Conservation (phyloP, 2,888 invertebrate genomes). For the Micoletzkya japonica region DNA sequence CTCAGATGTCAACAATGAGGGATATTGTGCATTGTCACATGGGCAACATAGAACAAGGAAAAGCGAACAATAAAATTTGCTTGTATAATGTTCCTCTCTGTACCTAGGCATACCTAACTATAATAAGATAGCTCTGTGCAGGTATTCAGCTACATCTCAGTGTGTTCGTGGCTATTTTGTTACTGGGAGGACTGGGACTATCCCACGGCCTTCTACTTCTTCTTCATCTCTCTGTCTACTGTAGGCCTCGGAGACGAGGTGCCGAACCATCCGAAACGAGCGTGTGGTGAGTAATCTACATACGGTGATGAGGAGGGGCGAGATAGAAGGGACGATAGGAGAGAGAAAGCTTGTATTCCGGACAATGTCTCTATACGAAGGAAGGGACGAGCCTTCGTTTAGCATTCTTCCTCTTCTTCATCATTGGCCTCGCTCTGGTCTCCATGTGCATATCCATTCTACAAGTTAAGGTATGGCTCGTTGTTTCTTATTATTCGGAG, state of each 20-base stretch:
- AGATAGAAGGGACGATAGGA: too few relatives aligned
- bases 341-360: too few relatives aligned
- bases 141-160: conserved; percentile 49
- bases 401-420: conserved; percentile 54
- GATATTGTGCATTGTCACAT: background rate
- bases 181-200: conserved; percentile 60
- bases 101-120: too few relatives aligned
- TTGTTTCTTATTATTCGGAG: background rate
- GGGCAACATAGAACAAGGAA: background rate
- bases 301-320: too few relatives aligned
- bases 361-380: background rate
- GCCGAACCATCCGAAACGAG: conserved; percentile 55
- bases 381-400: conserved; percentile 22
- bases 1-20: background rate
- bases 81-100: too few relatives aligned
- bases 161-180: conserved; percentile 52
- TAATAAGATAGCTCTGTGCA: background rate
- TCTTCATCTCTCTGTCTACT: conserved; percentile 58
- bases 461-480: conserved; percentile 36
- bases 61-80: too few relatives aligned
- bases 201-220: conserved; percentile 57
- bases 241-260: conserved; percentile 60
- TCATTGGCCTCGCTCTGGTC: conserved; percentile 54
- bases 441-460: conserved; percentile 58
- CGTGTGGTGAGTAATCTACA: conserved; percentile 41